phyloP scores from a whole-genome alignment of 2,888 invertebrate genomes.

The Eupeodes latifasciatus region DNA sequence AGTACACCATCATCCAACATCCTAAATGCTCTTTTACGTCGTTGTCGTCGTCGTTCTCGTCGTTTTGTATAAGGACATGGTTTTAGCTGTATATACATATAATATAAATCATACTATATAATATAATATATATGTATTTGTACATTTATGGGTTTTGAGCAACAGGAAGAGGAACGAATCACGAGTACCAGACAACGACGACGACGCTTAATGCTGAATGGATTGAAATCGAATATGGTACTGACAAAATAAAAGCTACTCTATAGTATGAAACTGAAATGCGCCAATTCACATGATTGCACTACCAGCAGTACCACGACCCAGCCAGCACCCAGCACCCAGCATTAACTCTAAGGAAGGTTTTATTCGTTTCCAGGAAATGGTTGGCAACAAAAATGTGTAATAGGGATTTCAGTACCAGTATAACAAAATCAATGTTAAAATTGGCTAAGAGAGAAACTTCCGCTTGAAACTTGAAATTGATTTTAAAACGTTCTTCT shows the following conservation, averaged over 20 bases:
- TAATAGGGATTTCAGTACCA: neutral
- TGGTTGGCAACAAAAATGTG: neutral
- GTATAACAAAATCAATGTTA: neutral
- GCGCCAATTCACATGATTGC: conserved; percentile 50
- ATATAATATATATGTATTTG: neutral
- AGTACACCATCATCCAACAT: neutral
- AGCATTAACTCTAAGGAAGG: conserved; percentile 33
- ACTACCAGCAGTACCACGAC: neutral
- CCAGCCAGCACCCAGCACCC: neutral
- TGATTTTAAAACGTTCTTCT: too few relatives aligned
- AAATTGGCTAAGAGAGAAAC: neutral
- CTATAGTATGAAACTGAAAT: conserved; percentile 40
- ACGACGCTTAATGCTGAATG: conserved; percentile 1
- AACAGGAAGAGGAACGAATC: conserved; percentile 4
- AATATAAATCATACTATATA: neutral
- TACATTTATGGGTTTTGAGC: conserved; percentile 3
- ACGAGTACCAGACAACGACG: neutral
- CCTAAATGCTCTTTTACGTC: conserved; percentile 3
- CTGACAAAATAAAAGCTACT: conserved; percentile 33
- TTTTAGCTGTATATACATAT: neutral
- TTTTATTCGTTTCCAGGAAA: neutral
- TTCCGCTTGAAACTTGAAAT: too few relatives aligned
- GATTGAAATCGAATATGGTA: conserved; percentile 6
- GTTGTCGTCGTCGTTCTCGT: neutral
- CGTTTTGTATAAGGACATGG: neutral